phyloP scores from a whole-genome alignment of 2,888 invertebrate genomes.

The Erebia aethiops region DNA sequence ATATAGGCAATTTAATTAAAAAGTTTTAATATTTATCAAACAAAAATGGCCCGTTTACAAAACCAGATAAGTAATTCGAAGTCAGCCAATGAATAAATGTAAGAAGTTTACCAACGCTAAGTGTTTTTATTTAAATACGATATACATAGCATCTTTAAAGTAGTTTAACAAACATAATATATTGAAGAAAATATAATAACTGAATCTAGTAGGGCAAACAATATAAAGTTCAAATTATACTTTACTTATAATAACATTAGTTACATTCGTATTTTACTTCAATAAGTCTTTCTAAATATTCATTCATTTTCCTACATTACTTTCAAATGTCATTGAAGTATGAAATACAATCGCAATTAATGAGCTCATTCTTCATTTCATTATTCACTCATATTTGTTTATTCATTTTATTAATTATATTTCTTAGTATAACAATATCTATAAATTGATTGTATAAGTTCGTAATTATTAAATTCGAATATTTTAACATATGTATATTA shows the following conservation, averaged over 20 bases:
- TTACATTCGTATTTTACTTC: slow-evolving; percentile 81
- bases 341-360: slow-evolving; percentile 81
- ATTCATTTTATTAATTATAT: slow-evolving; percentile 82
- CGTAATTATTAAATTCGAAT: slow-evolving; percentile 84
- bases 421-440: slow-evolving; percentile 84
- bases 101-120: not conserved
- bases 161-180: slow-evolving; percentile 37
- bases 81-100: not conserved
- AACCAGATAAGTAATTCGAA: not conserved
- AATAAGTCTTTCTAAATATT: slow-evolving; percentile 84
- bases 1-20: slow-evolving; percentile 52
- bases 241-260: slow-evolving; percentile 79
- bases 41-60: not conserved
- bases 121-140: not conserved
- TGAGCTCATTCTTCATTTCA: slow-evolving; percentile 76
- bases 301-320: slow-evolving; percentile 80
- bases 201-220: slow-evolving; percentile 48
- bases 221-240: slow-evolving; percentile 62
- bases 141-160: slow-evolving; percentile 22
- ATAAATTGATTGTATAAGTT: slow-evolving; percentile 84
- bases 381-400: slow-evolving; percentile 80
- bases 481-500: slow-evolving; percentile 84
- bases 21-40: slow-evolving; percentile 18
- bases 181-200: slow-evolving; percentile 33
- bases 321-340: slow-evolving; percentile 81